Base-by-base conservation (phyloP, 2,888 invertebrate genomes). In the Sussaba pulchella region DNA sequence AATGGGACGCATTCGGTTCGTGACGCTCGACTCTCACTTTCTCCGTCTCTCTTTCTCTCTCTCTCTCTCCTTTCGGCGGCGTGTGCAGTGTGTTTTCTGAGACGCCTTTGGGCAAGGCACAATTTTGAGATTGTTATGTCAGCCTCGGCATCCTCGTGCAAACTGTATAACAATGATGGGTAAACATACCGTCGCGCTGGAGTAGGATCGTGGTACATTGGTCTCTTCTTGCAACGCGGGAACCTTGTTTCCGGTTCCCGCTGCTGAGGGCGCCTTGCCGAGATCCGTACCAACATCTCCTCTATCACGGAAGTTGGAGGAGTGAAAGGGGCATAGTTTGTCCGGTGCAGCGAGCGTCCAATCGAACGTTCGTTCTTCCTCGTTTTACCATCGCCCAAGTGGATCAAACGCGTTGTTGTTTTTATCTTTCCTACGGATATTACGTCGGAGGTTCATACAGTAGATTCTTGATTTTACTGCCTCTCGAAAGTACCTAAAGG, bases 91-190 rank as follows among this genome's bases (percentile, higher is more conserved):
- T 83, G 82, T 83, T 84, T 80, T 84, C 83, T 85, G 78, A 84
- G 83, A 83, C 78, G 75, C 80, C 80, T 82, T 85, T 83, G 82
- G 83, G 84, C 83, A 81, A 82, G 84, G 83, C 85, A 83, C 84
- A 83, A 83, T 84, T 85, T 82, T 77, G 74, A 82, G 81, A 81
- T 83, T 84, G 84, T 85, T 84, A 83, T 85, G 84, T 84, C 83
- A 85, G 85, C 83, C 84, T 80, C 81, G 82, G 76, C 78, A 79
- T 70, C 81, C 78, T 75, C 73, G 70, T 71, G 78, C 84, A 82
- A 83, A 84, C 83, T 84, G 83, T 83, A 80, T 85, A 82, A 82
- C 84, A 85, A 83, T 84, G 84, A 83, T 78, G 85, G 78, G 82
- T 78, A 85, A 85, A 85, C 83, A 85, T 83, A 74, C 78, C 81